Evolutionary conservation across 2,113 vertebrate species (phyloP).

Genomic region (Anguilla japonica): DNA sequence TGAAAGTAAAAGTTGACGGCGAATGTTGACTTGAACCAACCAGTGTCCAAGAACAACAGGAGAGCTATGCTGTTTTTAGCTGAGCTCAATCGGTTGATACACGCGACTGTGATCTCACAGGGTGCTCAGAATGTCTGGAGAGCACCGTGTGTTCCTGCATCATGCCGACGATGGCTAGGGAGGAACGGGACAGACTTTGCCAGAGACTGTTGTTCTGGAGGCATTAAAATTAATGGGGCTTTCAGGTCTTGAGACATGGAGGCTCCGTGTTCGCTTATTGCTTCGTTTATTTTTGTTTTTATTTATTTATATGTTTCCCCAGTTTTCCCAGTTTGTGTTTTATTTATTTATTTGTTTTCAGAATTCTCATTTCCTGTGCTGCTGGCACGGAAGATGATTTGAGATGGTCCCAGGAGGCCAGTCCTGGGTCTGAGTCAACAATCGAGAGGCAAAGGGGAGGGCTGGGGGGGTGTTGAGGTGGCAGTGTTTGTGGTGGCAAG

Average conservation of each 20-base stretch:
- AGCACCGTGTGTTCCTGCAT: neutral
- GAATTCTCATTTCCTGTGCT: conserved; percentile 28
- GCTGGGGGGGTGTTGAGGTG: neutral
- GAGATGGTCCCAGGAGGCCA: neutral
- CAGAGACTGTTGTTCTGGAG: neutral
- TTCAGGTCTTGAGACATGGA: conserved; percentile 16
- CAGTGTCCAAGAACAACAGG: neutral
- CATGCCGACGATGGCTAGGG: neutral
- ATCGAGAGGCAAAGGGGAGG: neutral
- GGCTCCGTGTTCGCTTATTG: neutral
- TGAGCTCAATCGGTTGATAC: neutral
- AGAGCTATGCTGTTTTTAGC: neutral
- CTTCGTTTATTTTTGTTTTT: neutral
- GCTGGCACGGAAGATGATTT: conserved; percentile 5
- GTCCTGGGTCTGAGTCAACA: conserved; percentile 16
- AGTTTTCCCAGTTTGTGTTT: neutral
- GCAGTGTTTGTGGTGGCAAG: conserved; percentile 22
- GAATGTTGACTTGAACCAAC: neutral
- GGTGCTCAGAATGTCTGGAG: neutral
- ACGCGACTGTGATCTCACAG: neutral
- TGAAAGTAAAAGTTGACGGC: neutral
- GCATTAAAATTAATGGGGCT: conserved; percentile 15
- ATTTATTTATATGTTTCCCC: neutral
- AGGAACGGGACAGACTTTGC: neutral
- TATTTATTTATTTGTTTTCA: conserved; percentile 6